These are phyloP conservation scores for Eumaeus atala DNA, from an alignment of 1,140 invertebrate genomes.

Conservation along the genomic window DNA sequence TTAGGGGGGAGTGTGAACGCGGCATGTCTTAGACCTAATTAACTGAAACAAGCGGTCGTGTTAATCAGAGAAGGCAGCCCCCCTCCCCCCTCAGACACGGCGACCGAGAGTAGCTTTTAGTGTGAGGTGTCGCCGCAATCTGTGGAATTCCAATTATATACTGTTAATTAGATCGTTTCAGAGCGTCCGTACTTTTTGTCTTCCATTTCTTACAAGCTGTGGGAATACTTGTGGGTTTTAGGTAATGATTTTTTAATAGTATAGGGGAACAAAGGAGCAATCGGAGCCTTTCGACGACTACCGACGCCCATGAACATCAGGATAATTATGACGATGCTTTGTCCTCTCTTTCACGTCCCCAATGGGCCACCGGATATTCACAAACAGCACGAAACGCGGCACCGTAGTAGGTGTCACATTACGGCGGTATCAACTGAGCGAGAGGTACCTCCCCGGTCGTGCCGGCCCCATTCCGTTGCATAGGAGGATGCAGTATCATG, in stretches of 20 bases:
- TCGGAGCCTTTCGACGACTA: too few species aligned
- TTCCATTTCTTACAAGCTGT: not conserved
- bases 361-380: too few species aligned
- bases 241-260: not conserved
- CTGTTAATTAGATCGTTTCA: conserved; percentile 54
- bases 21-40: conserved; percentile 58
- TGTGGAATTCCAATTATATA: conserved; percentile 61
- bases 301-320: too few species aligned
- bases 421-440: too few species aligned
- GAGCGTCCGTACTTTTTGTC: conserved; percentile 22
- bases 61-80: conserved; percentile 48
- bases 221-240: conserved; percentile 1
- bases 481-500: too few species aligned
- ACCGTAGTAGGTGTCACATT: too few species aligned
- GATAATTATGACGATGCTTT: too few species aligned
- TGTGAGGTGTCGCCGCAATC: conserved; percentile 51
- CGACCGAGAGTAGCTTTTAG: conserved; percentile 65
- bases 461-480: too few species aligned
- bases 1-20: conserved; percentile 57
- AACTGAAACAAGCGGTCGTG: conserved; percentile 61
- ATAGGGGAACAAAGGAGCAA: too few species aligned
- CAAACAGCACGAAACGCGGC: too few species aligned
- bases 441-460: too few species aligned
- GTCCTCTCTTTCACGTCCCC: too few species aligned
- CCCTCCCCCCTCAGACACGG: conserved; percentile 38